Conservation (phyloP, 1,140 invertebrate genomes). For the Heliconius hewitsoni region DNA sequence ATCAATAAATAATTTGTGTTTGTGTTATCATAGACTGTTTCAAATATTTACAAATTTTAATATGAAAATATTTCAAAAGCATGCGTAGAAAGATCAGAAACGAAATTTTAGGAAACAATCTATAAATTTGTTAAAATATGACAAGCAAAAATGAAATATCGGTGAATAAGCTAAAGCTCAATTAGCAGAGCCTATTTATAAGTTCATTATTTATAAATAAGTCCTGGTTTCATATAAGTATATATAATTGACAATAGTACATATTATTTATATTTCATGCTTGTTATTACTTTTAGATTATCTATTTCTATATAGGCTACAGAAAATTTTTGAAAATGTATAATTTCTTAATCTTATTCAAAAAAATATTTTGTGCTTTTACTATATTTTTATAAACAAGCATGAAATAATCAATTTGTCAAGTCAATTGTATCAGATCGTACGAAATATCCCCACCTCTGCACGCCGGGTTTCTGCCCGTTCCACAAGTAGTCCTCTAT, state of each 20-base stretch:
- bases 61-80: slow-evolving; percentile 41
- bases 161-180: slow-evolving; percentile 63
- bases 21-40: slow-evolving; percentile 63
- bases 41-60: slow-evolving; percentile 33
- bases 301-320: no score
- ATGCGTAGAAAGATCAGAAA: slow-evolving; percentile 49
- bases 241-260: slow-evolving; percentile 13
- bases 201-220: slow-evolving; percentile 23
- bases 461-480: slow-evolving; percentile 74
- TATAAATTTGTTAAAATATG: slow-evolving; percentile 59
- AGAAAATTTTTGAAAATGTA: no score
- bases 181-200: slow-evolving; percentile 50
- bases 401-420: slow-evolving; percentile 26
- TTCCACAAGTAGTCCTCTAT: slow-evolving; percentile 79
- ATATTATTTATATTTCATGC: slow-evolving; percentile 24
- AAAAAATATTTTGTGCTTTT: background rate
- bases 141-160: slow-evolving; percentile 56
- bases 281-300: background rate
- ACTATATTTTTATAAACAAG: slow-evolving; percentile 9
- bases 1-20: slow-evolving; percentile 23
- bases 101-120: slow-evolving; percentile 62
- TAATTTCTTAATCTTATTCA: no score
- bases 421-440: background rate
- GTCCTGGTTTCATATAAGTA: slow-evolving; percentile 9
- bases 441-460: slow-evolving; percentile 52